Evolutionary conservation across 1,140 invertebrate species (phyloP), one percentile per base, ranked within the genome.

Genomic region (Drosophila azteca): DNA sequence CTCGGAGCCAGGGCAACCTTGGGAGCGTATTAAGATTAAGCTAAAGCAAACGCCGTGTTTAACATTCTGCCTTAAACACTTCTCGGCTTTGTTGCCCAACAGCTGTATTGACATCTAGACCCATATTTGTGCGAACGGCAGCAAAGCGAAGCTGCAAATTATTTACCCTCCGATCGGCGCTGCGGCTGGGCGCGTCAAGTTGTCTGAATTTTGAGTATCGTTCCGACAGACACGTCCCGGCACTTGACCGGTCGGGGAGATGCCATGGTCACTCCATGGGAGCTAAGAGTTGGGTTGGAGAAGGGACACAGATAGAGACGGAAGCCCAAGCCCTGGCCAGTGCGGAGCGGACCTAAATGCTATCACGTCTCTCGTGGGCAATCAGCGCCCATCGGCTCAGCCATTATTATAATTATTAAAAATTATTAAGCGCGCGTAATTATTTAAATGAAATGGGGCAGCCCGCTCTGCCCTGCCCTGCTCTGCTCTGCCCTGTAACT

Each of bases 331-430:
- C 35, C 11, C 35, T 39, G 35, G 11, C 35, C 4, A 5, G 11
- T 4, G 35, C 11, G 35, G 35, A 39, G 3, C 35, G 11, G 62
- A 62, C 54, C 79, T 79, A 76, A 87, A 82, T 83, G 79, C 68
- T 70, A 69, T 83, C 84, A 88, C 83, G 83, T 88, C 70, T 52
- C 58, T 57, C 39, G 35, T 52, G 61, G 48, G 64, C 71, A 87
- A 87, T 88, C 79, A 83, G 83, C 83, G 79, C 64, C 82, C 79
- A 83, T 83, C 76, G 61, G 54, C 66, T 54, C 62, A 53, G 43
- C 76, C 53, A 88, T 89, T 89, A 88, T 88, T 89, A 89, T 89
- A 89, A 88, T 88, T 88, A 89, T 83, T 84, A 88, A 89, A 88
- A 88, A 88, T 88, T 88, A 88, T 88, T 88, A 88, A 88, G 83